phyloP scores from a whole-genome alignment of 23 tunicate species.

The Halocynthia aurantium region DNA sequence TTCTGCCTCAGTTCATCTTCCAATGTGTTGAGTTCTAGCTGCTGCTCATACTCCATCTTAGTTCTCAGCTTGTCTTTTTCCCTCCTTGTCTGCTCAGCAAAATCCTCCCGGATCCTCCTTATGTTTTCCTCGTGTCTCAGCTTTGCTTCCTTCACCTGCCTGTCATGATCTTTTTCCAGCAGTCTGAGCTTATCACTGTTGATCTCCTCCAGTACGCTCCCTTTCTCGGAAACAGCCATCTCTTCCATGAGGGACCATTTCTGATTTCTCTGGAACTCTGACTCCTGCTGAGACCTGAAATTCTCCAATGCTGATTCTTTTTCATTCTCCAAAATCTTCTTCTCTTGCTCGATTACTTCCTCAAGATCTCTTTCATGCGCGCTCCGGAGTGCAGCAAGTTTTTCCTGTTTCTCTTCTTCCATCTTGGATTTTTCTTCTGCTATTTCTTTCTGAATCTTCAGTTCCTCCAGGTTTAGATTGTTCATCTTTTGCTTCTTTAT shows the following conservation, averaged over 20 bases:
- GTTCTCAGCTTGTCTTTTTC: conserved; percentile 38
- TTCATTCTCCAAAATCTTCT: not conserved
- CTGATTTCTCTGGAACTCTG: not conserved
- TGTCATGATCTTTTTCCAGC: conserved; percentile 53
- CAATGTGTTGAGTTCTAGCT: conserved; percentile 34
- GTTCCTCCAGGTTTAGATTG: conserved; percentile 16
- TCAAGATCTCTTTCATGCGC: not conserved
- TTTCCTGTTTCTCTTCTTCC: conserved; percentile 22
- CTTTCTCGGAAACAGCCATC: conserved; percentile 1
- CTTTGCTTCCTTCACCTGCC: conserved; percentile 30
- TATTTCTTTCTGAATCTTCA: conserved; percentile 20
- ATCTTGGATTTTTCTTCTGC: conserved; percentile 33
- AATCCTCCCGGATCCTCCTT: conserved; percentile 26
- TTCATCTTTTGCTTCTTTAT: conserved; percentile 8
- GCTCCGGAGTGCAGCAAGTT: conserved; percentile 13
- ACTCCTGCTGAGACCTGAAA: not conserved
- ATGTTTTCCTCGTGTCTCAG: conserved; percentile 32
- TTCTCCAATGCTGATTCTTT: conserved; percentile 5
- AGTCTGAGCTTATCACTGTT: conserved; percentile 34
- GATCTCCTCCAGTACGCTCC: conserved; percentile 16
- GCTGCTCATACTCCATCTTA: conserved; percentile 47
- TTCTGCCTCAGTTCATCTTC: conserved; percentile 38
- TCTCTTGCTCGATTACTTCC: conserved; percentile 12
- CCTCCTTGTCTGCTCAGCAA: conserved; percentile 30
- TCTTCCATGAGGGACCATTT: not conserved